Conservation (phyloP, 1,140 invertebrate species). For the Reticulitermes speratus region DNA sequence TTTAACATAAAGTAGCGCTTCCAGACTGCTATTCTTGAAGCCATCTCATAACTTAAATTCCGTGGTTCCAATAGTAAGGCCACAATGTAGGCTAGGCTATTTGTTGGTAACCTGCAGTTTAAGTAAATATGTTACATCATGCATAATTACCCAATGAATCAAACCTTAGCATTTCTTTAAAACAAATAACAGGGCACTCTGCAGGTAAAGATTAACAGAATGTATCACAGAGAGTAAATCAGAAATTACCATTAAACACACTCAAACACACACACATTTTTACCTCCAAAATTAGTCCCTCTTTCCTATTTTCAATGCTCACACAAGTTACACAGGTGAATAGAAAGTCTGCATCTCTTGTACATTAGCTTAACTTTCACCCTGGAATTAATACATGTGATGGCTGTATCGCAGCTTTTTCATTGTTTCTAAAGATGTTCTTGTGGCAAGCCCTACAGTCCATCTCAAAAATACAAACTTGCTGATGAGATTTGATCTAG, state of each 20-base stretch:
- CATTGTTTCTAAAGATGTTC: not conserved
- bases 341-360: not conserved
- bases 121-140: not conserved
- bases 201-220: slow-evolving; percentile 2
- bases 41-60: not conserved
- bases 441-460: not conserved
- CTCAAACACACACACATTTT: not conserved
- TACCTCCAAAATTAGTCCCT: not conserved
- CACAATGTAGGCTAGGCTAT: slow-evolving; percentile 3
- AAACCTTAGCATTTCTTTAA: not conserved
- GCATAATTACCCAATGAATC: not conserved
- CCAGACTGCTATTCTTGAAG: not conserved
- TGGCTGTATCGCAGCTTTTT: not conserved
- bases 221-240: not conserved
- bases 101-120: not conserved
- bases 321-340: not conserved
- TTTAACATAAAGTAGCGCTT: not conserved
- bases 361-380: not conserved
- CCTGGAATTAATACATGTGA: slow-evolving; percentile 12
- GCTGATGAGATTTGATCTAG: not conserved
- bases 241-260: not conserved
- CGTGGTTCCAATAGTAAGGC: not conserved
- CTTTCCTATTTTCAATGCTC: not conserved
- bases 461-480: not conserved
- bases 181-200: not conserved